Base-by-base conservation (phyloP, 53 echinoderm and acorn worm species). In the Paracentrotus lividus region DNA sequence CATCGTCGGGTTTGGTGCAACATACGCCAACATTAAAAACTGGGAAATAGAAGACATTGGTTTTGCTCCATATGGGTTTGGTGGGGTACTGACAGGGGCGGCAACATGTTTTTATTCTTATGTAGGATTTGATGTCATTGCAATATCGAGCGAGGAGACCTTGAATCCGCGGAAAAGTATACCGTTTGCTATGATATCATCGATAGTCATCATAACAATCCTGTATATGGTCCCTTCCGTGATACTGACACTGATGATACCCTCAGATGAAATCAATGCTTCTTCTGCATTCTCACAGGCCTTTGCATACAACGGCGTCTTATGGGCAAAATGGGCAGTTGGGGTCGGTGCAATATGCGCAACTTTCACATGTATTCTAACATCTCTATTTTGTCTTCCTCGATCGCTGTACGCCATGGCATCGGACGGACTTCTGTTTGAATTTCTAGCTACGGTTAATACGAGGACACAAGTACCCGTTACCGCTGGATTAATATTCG, bases 351-450 rank as follows among this genome's bases (percentile, higher is more conserved):
- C 96, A 4, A 36, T 97, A 26, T 90, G 94, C 5, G 93, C 92
- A 9, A 96, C 94, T 85, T 93, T 96, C 33, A 93, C 95, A 23
- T 47, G 90, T 4, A 84, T 96, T 0, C 49, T 97, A 3, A 94
- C 94, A 3, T 56, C 61, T 21, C 87, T 96, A 24, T 97, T 95
- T 59, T 95, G 93, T 44, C 44, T 97, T 24, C 95, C 97, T 24
- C 94, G 97, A 40, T 95, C 94, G 2, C 52, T 97, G 3, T 97
- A 96, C 49, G 97, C 97, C 0, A 96, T 97, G 94, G 96, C 97
- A 15, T 91, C 88, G 66, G 97, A 97, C 27, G 97, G 97, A 20
- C 94, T 97, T 33, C 40, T 97, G 33, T 97, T 96, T 67, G 42
- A 56, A 21, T 72, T 64, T 7, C 84, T 97, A 1, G 93, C 97